Conservation (phyloP, 2,888 invertebrate genomes). For the Ceriagrion tenellum region DNA sequence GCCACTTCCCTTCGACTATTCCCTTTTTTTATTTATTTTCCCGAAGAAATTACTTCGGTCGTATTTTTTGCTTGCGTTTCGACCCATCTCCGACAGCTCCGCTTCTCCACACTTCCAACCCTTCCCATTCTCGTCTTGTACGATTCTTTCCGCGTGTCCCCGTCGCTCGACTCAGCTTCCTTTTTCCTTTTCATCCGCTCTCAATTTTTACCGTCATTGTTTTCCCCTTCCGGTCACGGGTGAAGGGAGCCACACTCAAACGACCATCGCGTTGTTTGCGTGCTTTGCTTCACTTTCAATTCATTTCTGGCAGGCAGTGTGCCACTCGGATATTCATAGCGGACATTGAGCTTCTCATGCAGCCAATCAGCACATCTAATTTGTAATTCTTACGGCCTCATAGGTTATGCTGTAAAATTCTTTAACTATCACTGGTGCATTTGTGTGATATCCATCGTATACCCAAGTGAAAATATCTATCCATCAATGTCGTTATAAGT, state of each 20-base stretch:
- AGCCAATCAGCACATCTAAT: too few species aligned
- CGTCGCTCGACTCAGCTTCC: not conserved
- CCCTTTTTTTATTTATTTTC: not conserved
- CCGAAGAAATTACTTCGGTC: slow-evolving; percentile 11
- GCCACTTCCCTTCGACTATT: not conserved
- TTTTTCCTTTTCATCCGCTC: not conserved
- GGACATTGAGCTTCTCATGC: too few species aligned
- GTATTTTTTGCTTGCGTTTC: slow-evolving; percentile 12
- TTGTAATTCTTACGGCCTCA: too few species aligned
- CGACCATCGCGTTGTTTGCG: not conserved
- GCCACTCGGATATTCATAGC: too few species aligned
- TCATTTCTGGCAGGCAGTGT: not conserved
- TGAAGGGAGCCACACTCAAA: not conserved
- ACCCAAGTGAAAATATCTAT: too few species aligned
- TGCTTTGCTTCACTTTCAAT: not conserved
- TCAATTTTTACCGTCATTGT: not conserved
- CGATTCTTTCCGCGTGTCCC: slow-evolving; percentile 7
- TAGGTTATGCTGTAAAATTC: too few species aligned
- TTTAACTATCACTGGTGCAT: too few species aligned
- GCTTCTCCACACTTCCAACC: not conserved
- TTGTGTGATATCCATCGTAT: too few species aligned
- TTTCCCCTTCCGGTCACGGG: not conserved
- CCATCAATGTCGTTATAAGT: too few species aligned
- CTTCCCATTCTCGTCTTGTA: not conserved
- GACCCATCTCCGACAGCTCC: not conserved